phyloP scores from a whole-genome alignment of 2,113 vertebrate genomes.

The Barnardius zonarius region DNA sequence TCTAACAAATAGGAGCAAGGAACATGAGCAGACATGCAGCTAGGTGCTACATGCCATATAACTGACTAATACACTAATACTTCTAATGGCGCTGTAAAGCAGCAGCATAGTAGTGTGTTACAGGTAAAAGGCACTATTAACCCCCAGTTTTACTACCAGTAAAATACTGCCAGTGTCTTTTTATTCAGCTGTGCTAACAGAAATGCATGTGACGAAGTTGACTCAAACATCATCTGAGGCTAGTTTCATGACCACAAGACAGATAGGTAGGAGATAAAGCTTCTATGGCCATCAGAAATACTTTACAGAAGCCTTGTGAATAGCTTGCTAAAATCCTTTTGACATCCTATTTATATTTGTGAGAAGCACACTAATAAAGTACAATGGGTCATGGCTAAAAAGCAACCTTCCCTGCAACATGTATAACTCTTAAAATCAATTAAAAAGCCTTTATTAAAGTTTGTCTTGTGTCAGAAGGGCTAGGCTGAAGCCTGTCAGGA shows the following conservation, averaged over 20 bases:
- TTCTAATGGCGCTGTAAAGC: background rate
- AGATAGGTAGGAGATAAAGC: background rate
- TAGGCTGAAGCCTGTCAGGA: background rate
- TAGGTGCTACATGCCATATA: rapidly evolving
- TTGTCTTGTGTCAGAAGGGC: background rate
- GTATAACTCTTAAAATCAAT: background rate
- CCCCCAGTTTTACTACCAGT: background rate
- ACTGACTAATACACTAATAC: background rate
- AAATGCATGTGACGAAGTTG: background rate
- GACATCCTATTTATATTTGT: background rate
- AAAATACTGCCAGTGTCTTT: background rate
- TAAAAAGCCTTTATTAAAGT: background rate
- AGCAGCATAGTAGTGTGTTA: background rate
- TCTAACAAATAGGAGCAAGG: background rate
- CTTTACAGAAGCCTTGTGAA: background rate
- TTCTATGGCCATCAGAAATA: background rate
- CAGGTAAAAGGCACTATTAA: background rate
- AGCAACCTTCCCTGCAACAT: background rate
- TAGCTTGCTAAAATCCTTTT: background rate
- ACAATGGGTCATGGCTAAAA: background rate
- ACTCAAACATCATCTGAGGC: background rate
- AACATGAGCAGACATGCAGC: background rate
- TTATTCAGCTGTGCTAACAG: background rate
- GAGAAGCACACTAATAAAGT: background rate
- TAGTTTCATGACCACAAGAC: background rate